phyloP scores from a whole-genome alignment of 2,113 vertebrate species.

The Tringa solitaria region DNA sequence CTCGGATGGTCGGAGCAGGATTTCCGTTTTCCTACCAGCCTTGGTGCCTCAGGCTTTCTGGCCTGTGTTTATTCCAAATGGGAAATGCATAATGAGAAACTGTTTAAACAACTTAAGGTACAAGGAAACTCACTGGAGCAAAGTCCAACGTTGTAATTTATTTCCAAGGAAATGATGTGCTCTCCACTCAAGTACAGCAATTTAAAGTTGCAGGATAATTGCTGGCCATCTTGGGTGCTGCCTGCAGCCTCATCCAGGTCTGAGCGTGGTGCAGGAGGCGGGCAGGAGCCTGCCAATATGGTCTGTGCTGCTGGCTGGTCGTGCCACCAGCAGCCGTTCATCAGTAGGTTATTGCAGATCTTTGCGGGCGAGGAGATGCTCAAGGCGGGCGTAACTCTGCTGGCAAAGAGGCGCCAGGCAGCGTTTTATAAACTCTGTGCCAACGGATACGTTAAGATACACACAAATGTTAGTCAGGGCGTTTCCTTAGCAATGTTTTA shows the following conservation, averaged over 20 bases:
- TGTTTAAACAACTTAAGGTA: constrained; percentile 51
- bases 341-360: neutral
- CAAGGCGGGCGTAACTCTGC: neutral
- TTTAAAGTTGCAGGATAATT: neutral
- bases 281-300: neutral
- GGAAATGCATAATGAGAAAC: constrained; percentile 32
- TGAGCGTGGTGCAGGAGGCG: neutral
- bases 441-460: neutral
- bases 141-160: neutral
- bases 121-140: constrained; percentile 28
- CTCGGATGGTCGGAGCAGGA: neutral
- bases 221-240: neutral
- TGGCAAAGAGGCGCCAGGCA: neutral
- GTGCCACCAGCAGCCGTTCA: neutral
- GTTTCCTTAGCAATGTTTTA: neutral
- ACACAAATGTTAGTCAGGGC: neutral
- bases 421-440: neutral
- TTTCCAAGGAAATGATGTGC: constrained; percentile 56
- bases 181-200: neutral
- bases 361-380: neutral
- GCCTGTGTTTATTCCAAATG: constrained; percentile 30
- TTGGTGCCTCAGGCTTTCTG: neutral
- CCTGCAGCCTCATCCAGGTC: neutral
- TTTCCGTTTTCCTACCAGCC: constrained; percentile 42
- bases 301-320: neutral